These are phyloP conservation scores for Zoanthus sociatus DNA, from an alignment of 92 coral and sea anemone species.

Conservation along the genomic window DNA sequence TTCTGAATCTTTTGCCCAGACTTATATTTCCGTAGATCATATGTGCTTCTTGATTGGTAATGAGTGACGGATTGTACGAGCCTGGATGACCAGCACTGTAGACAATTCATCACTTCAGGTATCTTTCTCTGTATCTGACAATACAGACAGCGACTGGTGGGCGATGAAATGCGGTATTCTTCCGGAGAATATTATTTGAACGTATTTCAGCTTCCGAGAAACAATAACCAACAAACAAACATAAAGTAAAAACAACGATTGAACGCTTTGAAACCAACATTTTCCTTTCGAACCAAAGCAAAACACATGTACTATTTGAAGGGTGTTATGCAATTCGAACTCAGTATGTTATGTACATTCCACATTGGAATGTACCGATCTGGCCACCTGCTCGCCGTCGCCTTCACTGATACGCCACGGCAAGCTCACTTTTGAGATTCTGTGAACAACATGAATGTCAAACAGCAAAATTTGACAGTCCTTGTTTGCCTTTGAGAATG, in stretches of 20 bases:
- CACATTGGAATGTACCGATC: too few species aligned
- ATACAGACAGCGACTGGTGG: neutral
- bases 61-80: too few species aligned
- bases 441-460: too few species aligned
- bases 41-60: too few species aligned
- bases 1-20: too few species aligned
- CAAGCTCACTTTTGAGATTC: too few species aligned
- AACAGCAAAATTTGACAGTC: too few species aligned
- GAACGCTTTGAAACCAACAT: neutral
- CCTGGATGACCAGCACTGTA: too few species aligned
- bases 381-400: too few species aligned
- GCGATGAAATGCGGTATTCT: neutral
- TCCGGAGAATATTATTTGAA: slow-evolving; percentile 9
- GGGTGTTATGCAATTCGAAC: neutral
- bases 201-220: slow-evolving; percentile 14
- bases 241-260: slow-evolving; percentile 15
- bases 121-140: slow-evolving; percentile 3
- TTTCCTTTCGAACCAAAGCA: slow-evolving; percentile 11
- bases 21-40: too few species aligned
- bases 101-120: neutral
- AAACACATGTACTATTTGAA: slow-evolving; percentile 14
- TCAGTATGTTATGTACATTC: neutral
- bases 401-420: too few species aligned
- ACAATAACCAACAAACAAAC: slow-evolving; percentile 9
- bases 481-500: too few species aligned